Conservation (phyloP, 2,888 invertebrate genomes). For the Hylaea fasciaria region DNA sequence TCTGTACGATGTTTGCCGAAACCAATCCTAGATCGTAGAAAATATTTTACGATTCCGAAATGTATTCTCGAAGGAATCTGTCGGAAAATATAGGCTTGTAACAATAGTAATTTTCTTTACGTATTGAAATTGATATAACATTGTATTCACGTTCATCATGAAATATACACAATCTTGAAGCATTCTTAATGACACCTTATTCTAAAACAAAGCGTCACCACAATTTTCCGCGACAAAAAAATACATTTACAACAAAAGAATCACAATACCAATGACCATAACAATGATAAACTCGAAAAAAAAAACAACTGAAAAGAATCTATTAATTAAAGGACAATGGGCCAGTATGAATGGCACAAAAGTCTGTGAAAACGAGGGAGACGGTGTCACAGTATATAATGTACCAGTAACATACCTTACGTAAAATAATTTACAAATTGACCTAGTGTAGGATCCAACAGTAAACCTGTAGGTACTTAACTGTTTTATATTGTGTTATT, state of each 20-base stretch:
- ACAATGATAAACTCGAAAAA: constrained; percentile 49
- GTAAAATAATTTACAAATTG: not conserved
- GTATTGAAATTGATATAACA: no score
- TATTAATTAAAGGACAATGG: constrained; percentile 72
- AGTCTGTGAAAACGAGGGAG: constrained; percentile 48
- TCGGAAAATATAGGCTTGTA: no score
- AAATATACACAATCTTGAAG: not conserved
- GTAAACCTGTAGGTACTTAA: no score
- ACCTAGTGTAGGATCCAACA: no score
- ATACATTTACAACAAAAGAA: constrained; percentile 31
- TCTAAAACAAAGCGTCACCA: constrained; percentile 22
- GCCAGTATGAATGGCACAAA: constrained; percentile 54
- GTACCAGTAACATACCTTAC: not conserved
- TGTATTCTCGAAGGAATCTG: no score
- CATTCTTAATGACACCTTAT: constrained; percentile 18
- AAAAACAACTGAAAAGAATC: constrained; percentile 63
- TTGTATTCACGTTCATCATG: no score
- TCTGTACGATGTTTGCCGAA: not conserved
- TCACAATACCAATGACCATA: constrained; percentile 32
- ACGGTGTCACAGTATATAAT: constrained; percentile 20
- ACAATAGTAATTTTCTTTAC: no score
- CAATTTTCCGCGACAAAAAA: constrained; percentile 26
- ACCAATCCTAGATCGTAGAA: not conserved
- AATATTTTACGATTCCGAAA: no score
- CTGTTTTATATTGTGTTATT: no score